phyloP scores from a whole-genome alignment of 2,888 invertebrate species.

The Biston betularia region DNA sequence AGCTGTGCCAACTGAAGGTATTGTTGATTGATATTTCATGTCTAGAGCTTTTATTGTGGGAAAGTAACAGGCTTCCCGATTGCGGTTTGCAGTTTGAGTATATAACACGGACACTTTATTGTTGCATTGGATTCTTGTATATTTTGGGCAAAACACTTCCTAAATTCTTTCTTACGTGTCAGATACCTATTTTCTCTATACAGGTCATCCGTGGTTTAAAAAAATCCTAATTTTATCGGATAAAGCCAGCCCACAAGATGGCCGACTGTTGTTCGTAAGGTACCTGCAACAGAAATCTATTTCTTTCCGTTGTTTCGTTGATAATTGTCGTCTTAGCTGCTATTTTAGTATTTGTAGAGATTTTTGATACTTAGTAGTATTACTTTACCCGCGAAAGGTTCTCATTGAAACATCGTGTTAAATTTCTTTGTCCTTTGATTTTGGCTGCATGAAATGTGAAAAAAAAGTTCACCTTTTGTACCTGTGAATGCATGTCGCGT shows the following conservation, averaged over 20 bases:
- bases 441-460: constrained; percentile 55
- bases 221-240: constrained; percentile 74
- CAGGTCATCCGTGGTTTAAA: constrained; percentile 66
- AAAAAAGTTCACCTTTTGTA: constrained; percentile 13
- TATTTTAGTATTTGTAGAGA: constrained; percentile 43
- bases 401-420: constrained; percentile 34
- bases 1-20: constrained; percentile 47
- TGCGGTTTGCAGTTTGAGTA: constrained; percentile 76
- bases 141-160: constrained; percentile 58
- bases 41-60: constrained; percentile 43
- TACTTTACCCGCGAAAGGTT: constrained; percentile 40
- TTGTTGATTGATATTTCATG: constrained; percentile 31
- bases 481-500: constrained; percentile 26
- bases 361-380: constrained; percentile 48
- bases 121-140: constrained; percentile 57
- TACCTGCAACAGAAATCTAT: constrained; percentile 71
- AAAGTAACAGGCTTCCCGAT: constrained; percentile 72
- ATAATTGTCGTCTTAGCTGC: constrained; percentile 49
- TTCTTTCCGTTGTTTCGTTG: constrained; percentile 56
- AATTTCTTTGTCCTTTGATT: constrained; percentile 73
- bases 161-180: constrained; percentile 54
- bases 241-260: constrained; percentile 86
- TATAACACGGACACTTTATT: constrained; percentile 61
- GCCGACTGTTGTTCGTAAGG: constrained; percentile 86
- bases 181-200: constrained; percentile 59